phyloP scores from a whole-genome alignment of 2,113 vertebrate genomes.

The Paracanthobrama guichenoti region DNA sequence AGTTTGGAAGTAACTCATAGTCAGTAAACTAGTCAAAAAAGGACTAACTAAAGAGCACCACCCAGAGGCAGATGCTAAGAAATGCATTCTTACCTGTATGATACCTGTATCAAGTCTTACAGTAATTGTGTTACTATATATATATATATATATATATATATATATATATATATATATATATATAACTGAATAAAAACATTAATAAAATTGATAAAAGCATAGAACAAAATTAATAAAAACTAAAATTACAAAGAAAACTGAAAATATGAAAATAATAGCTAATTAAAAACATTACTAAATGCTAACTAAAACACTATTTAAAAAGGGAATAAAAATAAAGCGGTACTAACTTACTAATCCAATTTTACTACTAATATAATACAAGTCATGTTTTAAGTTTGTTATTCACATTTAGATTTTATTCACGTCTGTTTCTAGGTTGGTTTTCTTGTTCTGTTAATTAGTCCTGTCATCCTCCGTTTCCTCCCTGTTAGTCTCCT shows the following conservation, averaged over 20 bases:
- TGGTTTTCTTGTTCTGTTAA: no score
- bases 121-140: neutral
- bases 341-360: neutral
- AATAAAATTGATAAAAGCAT: neutral
- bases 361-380: no score
- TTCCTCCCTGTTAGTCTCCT: no score
- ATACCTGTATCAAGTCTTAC: neutral
- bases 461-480: no score
- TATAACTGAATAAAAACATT: neutral
- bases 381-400: no score
- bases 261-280: neutral
- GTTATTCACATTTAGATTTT: no score
- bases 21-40: neutral
- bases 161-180: no score
- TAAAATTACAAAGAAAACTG: neutral
- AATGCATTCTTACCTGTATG: neutral
- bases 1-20: neutral
- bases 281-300: neutral
- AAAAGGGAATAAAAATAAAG: neutral
- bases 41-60: constrained; percentile 36
- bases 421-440: no score
- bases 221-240: neutral
- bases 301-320: neutral
- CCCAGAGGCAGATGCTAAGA: constrained; percentile 23
- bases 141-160: no score